These are phyloP conservation scores for Macrobrachium nipponense DNA, from an alignment of 1,140 invertebrate genomes.

Conservation along the genomic window DNA sequence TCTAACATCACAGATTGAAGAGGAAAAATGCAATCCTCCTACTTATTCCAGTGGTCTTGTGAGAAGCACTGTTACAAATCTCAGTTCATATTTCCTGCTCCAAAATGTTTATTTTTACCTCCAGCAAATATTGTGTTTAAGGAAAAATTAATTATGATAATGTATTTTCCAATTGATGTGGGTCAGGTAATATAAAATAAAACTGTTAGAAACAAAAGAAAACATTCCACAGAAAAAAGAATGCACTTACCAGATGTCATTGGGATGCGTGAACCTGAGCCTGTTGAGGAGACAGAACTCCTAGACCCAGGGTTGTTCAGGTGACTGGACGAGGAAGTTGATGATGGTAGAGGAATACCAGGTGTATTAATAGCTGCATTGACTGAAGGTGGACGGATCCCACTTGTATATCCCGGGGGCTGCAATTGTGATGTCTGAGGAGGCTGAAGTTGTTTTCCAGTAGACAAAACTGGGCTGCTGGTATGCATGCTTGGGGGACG, in stretches of 20 bases:
- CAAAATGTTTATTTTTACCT: too few relatives aligned
- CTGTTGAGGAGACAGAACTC: conserved; percentile 51
- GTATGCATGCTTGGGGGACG: too few relatives aligned
- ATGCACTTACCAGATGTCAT: conserved; percentile 33
- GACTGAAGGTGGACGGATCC: conserved; percentile 31
- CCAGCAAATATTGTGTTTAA: too few relatives aligned
- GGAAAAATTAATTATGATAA: too few relatives aligned
- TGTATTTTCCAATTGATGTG: too few relatives aligned
- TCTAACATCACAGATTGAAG: too few relatives aligned
- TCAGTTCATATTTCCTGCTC: too few relatives aligned
- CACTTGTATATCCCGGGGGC: conserved; percentile 29
- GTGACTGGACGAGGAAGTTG: conserved; percentile 19
- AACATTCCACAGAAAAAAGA: background rate
- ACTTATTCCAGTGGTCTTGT: too few relatives aligned
- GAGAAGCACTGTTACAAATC: too few relatives aligned
- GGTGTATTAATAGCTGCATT: conserved; percentile 60
- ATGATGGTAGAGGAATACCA: conserved; percentile 50
- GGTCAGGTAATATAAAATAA: too few relatives aligned
- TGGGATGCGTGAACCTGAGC: conserved; percentile 45
- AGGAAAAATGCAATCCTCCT: too few relatives aligned
- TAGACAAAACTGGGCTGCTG: too few relatives aligned
- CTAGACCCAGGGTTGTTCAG: conserved; percentile 39
- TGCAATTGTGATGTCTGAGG: conserved; percentile 1
- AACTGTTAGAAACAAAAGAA: background rate
- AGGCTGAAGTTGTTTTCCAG: background rate